Conservation (phyloP, 2,888 invertebrate species). For the Caenorhabditis japonica region DNA sequence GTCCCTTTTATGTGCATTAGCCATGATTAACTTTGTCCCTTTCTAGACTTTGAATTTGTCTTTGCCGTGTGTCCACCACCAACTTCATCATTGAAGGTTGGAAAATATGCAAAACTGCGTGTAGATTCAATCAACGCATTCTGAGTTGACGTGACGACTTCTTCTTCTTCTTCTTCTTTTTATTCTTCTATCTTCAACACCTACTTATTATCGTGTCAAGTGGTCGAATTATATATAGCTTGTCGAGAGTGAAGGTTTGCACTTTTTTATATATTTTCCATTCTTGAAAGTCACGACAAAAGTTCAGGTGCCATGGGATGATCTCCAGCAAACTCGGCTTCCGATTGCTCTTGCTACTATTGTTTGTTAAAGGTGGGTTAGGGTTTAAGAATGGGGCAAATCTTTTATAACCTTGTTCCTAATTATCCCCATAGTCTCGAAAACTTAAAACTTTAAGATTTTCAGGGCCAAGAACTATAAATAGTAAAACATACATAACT, state of each 20-base stretch:
- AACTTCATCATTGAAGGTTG: background rate
- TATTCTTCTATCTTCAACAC: background rate
- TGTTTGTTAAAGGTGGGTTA: constrained; percentile 22
- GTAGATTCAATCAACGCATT: constrained; percentile 36
- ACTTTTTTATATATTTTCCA: too few species aligned
- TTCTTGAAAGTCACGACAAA: too few species aligned
- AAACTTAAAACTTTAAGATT: too few species aligned
- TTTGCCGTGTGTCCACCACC: background rate
- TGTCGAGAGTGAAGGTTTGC: constrained; percentile 13
- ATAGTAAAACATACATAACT: too few species aligned
- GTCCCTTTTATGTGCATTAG: constrained; percentile 25
- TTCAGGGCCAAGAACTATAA: too few species aligned
- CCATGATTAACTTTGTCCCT: constrained; percentile 10
- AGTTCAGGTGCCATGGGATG: constrained; percentile 54
- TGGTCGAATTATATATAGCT: background rate
- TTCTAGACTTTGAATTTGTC: background rate
- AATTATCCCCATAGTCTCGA: too few species aligned
- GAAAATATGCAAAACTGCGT: constrained; percentile 29
- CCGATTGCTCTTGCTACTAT: constrained; percentile 19
- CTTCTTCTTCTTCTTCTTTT: background rate
- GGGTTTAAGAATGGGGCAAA: background rate
- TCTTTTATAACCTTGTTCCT: too few species aligned
- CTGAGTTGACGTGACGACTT: too few species aligned
- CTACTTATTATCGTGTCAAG: constrained; percentile 50
- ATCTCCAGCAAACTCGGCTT: constrained; percentile 41